phyloP scores from a whole-genome alignment of 2,113 vertebrate species.

The Gallinago paraguaiae region DNA sequence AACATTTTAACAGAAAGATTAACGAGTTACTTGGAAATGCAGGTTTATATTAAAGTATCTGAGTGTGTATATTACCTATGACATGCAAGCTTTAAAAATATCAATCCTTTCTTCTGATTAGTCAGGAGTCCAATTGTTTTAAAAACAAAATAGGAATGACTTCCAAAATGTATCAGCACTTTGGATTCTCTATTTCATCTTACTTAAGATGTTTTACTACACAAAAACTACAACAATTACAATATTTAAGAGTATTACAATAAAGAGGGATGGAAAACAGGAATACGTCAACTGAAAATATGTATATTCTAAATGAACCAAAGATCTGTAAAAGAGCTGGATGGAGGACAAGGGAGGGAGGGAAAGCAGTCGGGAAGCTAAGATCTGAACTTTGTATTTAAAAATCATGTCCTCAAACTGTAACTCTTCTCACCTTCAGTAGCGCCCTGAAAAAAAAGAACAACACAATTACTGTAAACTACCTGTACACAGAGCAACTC shows the following conservation, averaged over 20 bases:
- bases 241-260: constrained; percentile 73
- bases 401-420: constrained; percentile 58
- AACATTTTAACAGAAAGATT: constrained; percentile 66
- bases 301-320: constrained; percentile 68
- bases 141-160: constrained; percentile 64
- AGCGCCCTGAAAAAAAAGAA: constrained; percentile 77
- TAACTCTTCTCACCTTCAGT: constrained; percentile 68
- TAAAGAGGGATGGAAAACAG: constrained; percentile 67
- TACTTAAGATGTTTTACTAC: constrained; percentile 69
- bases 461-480: background rate
- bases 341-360: background rate
- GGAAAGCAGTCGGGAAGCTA: constrained; percentile 50
- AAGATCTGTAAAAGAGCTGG: constrained; percentile 16
- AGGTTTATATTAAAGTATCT: constrained; percentile 65
- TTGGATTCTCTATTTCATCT: constrained; percentile 60
- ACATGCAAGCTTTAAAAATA: constrained; percentile 73
- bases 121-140: constrained; percentile 58
- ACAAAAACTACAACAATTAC: constrained; percentile 77
- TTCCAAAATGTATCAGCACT: constrained; percentile 70
- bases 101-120: constrained; percentile 54
- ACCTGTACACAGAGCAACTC: background rate
- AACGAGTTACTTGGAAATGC: constrained; percentile 60
- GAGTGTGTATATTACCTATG: constrained; percentile 60
- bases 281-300: constrained; percentile 67
- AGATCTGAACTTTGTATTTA: constrained; percentile 59